Evolutionary conservation across 2,888 invertebrate species (phyloP).

Genomic region (Cepaea hortensis): DNA sequence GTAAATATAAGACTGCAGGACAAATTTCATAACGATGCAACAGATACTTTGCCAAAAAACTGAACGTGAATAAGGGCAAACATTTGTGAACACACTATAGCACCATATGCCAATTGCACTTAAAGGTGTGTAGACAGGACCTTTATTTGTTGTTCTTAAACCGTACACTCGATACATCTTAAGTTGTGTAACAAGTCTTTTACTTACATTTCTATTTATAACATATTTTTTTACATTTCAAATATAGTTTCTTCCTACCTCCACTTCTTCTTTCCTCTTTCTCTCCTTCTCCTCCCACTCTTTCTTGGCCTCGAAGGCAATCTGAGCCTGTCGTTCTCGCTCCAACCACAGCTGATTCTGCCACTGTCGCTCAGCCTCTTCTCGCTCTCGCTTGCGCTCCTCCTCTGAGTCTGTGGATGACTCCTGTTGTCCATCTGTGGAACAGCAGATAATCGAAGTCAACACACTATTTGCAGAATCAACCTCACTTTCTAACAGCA

Average conservation of each 20-base stretch:
- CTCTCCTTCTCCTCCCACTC: conserved; percentile 68
- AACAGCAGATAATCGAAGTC: too few relatives aligned
- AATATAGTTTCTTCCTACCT: conserved; percentile 57
- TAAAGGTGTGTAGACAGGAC: too few relatives aligned
- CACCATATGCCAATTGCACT: too few relatives aligned
- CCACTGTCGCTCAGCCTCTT: conserved; percentile 56
- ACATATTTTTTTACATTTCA: neutral
- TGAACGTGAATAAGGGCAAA: too few relatives aligned
- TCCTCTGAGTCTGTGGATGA: conserved; percentile 51
- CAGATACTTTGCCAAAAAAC: too few relatives aligned
- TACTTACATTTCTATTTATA: too few relatives aligned
- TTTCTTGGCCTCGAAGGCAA: conserved; percentile 61
- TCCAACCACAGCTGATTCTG: conserved; percentile 68
- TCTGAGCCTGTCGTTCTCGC: conserved; percentile 65
- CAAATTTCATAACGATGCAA: too few relatives aligned
- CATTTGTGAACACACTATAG: too few relatives aligned
- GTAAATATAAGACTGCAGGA: too few relatives aligned
- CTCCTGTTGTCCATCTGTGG: neutral
- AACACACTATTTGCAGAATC: neutral
- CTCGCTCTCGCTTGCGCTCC: conserved; percentile 50
- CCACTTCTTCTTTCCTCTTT: conserved; percentile 63
- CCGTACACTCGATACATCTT: too few relatives aligned
- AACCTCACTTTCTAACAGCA: neutral
- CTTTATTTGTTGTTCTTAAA: too few relatives aligned
- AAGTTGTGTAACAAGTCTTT: too few relatives aligned